phyloP scores from a whole-genome alignment of 2,113 vertebrate genomes.

The Nicator chloris region DNA sequence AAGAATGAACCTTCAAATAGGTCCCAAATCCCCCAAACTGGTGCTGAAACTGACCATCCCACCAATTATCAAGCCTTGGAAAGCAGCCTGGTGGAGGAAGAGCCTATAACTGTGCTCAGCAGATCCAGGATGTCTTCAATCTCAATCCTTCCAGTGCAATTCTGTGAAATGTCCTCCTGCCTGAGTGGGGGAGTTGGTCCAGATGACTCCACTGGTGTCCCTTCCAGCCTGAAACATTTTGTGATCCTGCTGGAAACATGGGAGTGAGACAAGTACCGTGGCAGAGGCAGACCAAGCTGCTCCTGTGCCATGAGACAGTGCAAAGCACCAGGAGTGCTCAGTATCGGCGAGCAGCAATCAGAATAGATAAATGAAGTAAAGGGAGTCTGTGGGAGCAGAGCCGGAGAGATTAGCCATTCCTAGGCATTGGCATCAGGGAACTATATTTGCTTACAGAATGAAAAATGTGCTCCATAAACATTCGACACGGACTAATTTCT shows the following conservation, averaged over 20 bases:
- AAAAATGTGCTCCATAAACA: conserved; percentile 74
- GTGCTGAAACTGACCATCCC: not conserved
- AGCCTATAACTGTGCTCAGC: not conserved
- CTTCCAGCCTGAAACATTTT: not conserved
- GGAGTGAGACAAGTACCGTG: not conserved
- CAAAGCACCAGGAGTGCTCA: not conserved
- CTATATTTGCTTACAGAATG: conserved; percentile 75
- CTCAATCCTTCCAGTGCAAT: not conserved
- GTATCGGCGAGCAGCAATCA: not conserved
- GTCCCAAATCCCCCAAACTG: no score
- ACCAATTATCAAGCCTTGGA: not conserved
- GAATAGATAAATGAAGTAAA: not conserved
- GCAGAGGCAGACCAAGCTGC: not conserved
- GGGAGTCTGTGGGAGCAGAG: not conserved
- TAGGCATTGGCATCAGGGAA: conserved; percentile 54
- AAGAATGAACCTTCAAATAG: not conserved
- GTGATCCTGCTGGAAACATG: not conserved
- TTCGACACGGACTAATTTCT: conserved; percentile 57
- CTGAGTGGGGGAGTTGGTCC: not conserved
- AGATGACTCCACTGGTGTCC: not conserved
- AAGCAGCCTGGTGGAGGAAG: not conserved
- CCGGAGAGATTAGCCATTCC: not conserved
- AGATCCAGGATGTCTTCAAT: not conserved
- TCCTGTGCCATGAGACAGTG: rapidly evolving
- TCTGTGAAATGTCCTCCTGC: not conserved